Evolutionary conservation across 1,140 invertebrate species (phyloP).

Genomic region (Aphelenchoides avenae): DNA sequence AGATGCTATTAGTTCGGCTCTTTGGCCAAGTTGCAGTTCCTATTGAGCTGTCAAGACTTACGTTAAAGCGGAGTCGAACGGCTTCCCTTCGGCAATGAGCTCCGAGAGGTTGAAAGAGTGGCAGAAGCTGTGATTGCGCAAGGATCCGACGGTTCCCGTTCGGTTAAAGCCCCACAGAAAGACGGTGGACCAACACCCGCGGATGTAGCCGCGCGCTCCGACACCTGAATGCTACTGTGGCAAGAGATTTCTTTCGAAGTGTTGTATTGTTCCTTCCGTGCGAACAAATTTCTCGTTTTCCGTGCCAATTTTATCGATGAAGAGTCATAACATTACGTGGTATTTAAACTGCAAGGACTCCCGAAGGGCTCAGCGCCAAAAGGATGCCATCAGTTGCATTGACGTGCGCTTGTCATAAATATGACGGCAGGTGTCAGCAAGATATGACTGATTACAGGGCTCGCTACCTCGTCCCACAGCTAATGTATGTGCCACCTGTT

Average conservation of each 20-base stretch:
- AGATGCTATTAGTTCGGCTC: constrained; percentile 4
- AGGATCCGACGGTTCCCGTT: constrained; percentile 29
- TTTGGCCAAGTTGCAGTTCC: constrained; percentile 14
- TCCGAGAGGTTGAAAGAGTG: constrained; percentile 35
- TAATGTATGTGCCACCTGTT: too few species aligned
- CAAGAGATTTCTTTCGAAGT: too few species aligned
- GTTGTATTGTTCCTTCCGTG: too few species aligned
- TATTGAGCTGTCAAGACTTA: constrained; percentile 24
- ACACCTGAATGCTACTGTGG: constrained; percentile 40
- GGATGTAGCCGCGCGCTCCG: constrained; percentile 46
- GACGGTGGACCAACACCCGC: constrained; percentile 41
- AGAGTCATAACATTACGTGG: too few species aligned
- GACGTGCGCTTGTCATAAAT: not conserved
- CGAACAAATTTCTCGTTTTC: too few species aligned
- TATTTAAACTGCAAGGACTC: too few species aligned
- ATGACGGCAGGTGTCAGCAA: too few species aligned
- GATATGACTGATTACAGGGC: too few species aligned
- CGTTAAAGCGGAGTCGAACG: constrained; percentile 44
- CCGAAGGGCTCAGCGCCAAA: too few species aligned
- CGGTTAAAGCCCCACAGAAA: constrained; percentile 44
- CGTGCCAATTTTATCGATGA: too few species aligned
- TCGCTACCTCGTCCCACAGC: too few species aligned
- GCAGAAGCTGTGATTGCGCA: constrained; percentile 40
- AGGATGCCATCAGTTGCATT: not conserved
- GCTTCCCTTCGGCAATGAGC: constrained; percentile 26